phyloP scores from a whole-genome alignment of 2,888 invertebrate species.

The Celastrina argiolus region DNA sequence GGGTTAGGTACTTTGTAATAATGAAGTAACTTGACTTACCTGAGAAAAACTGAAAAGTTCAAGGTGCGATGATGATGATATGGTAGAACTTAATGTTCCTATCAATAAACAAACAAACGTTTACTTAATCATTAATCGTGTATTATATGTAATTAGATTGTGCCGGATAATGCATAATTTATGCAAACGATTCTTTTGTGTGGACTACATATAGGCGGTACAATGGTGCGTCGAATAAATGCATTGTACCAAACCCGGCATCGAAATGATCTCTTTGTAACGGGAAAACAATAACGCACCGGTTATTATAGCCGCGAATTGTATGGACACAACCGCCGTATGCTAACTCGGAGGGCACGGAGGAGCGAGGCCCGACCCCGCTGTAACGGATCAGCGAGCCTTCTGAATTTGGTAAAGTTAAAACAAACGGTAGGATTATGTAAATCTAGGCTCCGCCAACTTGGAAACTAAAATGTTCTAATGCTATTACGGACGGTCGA shows the following conservation, averaged over 20 bases:
- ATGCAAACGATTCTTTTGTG: slow-evolving; percentile 65
- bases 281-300: slow-evolving; percentile 59
- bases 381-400: slow-evolving; percentile 4
- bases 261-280: slow-evolving; percentile 63
- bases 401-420: slow-evolving; percentile 5
- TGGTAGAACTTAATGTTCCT: background rate
- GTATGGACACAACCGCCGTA: slow-evolving; percentile 21
- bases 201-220: slow-evolving; percentile 42
- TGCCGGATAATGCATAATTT: slow-evolving; percentile 50
- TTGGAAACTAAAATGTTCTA: background rate
- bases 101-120: slow-evolving; percentile 15
- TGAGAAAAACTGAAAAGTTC: background rate
- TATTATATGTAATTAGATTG: slow-evolving; percentile 42
- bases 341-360: background rate
- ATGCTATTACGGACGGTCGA: background rate
- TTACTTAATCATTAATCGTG: slow-evolving; percentile 10
- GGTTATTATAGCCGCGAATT: slow-evolving; percentile 22
- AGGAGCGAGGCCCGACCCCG: slow-evolving; percentile 3
- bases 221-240: slow-evolving; percentile 63
- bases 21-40: background rate
- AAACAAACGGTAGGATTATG: background rate
- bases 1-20: no score
- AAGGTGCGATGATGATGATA: background rate
- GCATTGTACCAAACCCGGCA: slow-evolving; percentile 58
- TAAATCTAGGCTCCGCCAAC: slow-evolving; percentile 2